Base-by-base conservation (phyloP, 2,113 vertebrate species). In the Myiozetetes cayanensis region DNA sequence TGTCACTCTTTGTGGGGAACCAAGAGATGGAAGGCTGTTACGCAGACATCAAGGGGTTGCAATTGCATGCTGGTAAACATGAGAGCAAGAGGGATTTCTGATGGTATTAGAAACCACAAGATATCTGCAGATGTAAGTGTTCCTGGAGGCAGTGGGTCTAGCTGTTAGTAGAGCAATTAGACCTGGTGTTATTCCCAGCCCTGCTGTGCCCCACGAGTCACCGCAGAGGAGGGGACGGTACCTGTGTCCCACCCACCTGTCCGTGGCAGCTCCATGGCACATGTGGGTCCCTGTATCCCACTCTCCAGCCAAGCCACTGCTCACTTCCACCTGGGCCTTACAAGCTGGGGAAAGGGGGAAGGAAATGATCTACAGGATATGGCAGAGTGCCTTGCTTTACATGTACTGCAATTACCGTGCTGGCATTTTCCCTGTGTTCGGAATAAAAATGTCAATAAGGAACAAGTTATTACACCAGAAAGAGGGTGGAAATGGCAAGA, bases 361-460 rank as follows among this genome's bases (percentile, higher is more conserved):
- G 50, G 50, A 83, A 71, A 80, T 39, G 18, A 90, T 87, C 39
- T 37, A 84, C 53, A 93, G 80, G 80, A 75, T 88, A 75, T 72
- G 86, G 92, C 90, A 92, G 10, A 0, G 68, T 68, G 88, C 92
- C 94, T 94, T 87, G 93, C 94, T 96, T 94, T 92, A 94, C 96
- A 94, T 92, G 90, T 47, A 92, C 90, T 75, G 92, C 92, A 96
- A 96, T 96, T 97, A 95, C 90, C 2, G 0, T 30, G 58, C 72
- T 95, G 96, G 95, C 94, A 96, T 96, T 97, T 97, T 94, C 92
- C 88, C 76, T 75, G 90, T 93, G 95, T 94, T 95, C 41, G 0
- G 88, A 92, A 96, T 93, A 96, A 97, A 96, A 96, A 96, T 94
- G 92, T 97, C 96, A 96, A 85, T 96, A 95, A 94, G 73, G 90